phyloP scores from a whole-genome alignment of 2,797 vertebrate species.

The Molossus alvarezi region DNA sequence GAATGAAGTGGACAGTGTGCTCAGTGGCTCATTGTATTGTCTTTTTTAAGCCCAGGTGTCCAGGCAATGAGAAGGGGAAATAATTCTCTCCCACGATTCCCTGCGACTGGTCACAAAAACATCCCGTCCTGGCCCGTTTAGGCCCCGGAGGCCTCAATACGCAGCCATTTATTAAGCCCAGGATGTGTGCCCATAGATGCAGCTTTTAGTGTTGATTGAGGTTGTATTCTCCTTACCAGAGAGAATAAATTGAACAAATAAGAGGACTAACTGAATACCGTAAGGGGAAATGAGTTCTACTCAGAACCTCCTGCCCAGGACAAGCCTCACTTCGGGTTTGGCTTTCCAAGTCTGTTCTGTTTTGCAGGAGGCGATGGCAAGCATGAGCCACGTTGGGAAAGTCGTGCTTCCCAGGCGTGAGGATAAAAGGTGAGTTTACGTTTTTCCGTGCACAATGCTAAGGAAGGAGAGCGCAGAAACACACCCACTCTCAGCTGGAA shows the following conservation, averaged over 20 bases:
- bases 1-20: neutral
- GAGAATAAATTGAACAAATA: slow-evolving; percentile 54
- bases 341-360: slow-evolving; percentile 86
- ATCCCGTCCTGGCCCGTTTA: neutral
- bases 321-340: slow-evolving; percentile 87
- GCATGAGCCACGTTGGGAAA: slow-evolving; percentile 95
- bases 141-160: neutral
- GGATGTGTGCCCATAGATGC: neutral
- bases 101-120: neutral
- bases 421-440: slow-evolving; percentile 92
- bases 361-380: slow-evolving; percentile 96
- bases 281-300: slow-evolving; percentile 83
- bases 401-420: slow-evolving; percentile 92
- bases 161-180: slow-evolving; percentile 33
- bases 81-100: neutral
- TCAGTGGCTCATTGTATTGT: neutral
- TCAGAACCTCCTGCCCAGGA: slow-evolving; percentile 83
- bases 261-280: slow-evolving; percentile 79
- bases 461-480: neutral
- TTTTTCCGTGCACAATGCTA: neutral
- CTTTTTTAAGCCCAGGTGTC: neutral
- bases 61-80: neutral
- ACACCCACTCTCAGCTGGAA: neutral
- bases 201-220: neutral
- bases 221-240: slow-evolving; percentile 47